A percentile compares a stretch with the other conserved stretches of the same genome.
Conservation (phyloP, 2,888 invertebrate species). For the Minunthozetes semirufus region DNA sequence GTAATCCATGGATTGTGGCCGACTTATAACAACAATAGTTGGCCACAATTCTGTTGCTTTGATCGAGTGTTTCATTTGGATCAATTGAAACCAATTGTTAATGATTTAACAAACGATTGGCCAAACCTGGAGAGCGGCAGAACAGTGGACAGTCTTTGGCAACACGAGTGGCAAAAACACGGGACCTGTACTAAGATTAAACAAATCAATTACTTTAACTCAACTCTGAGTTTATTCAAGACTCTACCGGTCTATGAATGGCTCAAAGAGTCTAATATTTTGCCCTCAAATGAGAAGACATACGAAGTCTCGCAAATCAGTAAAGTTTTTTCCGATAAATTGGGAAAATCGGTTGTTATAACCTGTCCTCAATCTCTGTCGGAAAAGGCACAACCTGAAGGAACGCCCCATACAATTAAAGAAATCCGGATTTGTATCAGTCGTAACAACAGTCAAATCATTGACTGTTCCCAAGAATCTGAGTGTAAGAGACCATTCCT, state of each 20-base stretch:
- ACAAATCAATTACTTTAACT: slow-evolving; percentile 33
- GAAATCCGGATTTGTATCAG: slow-evolving; percentile 24
- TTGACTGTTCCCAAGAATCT: slow-evolving; percentile 14
- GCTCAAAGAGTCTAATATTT: slow-evolving; percentile 16
- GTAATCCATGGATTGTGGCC: slow-evolving; percentile 38
- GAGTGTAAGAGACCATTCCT: not conserved
- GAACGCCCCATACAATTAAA: not conserved
- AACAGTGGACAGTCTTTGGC: slow-evolving; percentile 32
- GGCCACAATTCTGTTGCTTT: slow-evolving; percentile 34
- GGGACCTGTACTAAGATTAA: slow-evolving; percentile 35
- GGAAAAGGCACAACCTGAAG: not conserved
- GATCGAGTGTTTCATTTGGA: slow-evolving; percentile 18
- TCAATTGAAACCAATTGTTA: slow-evolving; percentile 8
- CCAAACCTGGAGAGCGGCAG: slow-evolving; percentile 1
- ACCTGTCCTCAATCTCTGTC: not conserved
- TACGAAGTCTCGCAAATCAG: not conserved
- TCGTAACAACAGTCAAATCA: not conserved
- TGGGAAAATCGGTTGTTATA: not conserved
- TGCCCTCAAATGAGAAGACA: not conserved
- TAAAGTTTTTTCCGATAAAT: not conserved
- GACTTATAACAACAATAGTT: slow-evolving; percentile 24
- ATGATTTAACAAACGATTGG: slow-evolving; percentile 27
- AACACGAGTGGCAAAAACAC: slow-evolving; percentile 38
- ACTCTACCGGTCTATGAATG: slow-evolving; percentile 19
- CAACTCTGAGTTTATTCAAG: slow-evolving; percentile 25